These are phyloP conservation scores for Pyrochroa serraticornis DNA, from an alignment of 2,888 invertebrate genomes.

Conservation along the genomic window DNA sequence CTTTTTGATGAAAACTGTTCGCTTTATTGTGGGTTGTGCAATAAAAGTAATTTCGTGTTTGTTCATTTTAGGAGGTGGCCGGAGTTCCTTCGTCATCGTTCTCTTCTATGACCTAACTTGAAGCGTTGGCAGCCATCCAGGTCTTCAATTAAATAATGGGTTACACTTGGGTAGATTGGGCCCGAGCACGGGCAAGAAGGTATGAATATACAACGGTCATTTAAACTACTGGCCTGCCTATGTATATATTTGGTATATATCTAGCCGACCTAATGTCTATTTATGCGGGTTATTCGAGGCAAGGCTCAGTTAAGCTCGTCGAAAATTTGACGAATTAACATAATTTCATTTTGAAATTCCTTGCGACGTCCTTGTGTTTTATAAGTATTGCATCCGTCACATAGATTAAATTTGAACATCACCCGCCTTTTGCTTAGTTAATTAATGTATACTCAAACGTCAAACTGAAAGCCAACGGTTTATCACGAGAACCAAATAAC, in stretches of 20 bases:
- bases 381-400: too few species aligned
- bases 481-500: too few species aligned
- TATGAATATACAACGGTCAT: slow-evolving; percentile 26
- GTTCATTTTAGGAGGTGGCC: background rate
- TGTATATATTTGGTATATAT: slow-evolving; percentile 7
- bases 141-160: slow-evolving; percentile 44
- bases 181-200: slow-evolving; percentile 16
- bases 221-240: slow-evolving; percentile 11
- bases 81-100: slow-evolving; percentile 1
- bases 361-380: too few species aligned
- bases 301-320: background rate
- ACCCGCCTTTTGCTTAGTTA: too few species aligned
- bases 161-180: slow-evolving; percentile 35
- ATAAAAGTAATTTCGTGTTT: background rate
- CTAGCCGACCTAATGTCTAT: slow-evolving; percentile 14
- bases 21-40: slow-evolving; percentile 9
- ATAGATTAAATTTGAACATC: too few species aligned
- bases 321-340: too few species aligned
- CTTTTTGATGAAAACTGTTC: too few species aligned
- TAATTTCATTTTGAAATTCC: too few species aligned
- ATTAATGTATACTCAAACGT: too few species aligned
- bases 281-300: slow-evolving; percentile 3
- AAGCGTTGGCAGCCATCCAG: slow-evolving; percentile 39
- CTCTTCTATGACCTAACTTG: slow-evolving; percentile 19
- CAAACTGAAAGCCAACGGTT: too few species aligned